phyloP scores from a whole-genome alignment of 2,888 invertebrate genomes.

The Sarcophaga rosellei region DNA sequence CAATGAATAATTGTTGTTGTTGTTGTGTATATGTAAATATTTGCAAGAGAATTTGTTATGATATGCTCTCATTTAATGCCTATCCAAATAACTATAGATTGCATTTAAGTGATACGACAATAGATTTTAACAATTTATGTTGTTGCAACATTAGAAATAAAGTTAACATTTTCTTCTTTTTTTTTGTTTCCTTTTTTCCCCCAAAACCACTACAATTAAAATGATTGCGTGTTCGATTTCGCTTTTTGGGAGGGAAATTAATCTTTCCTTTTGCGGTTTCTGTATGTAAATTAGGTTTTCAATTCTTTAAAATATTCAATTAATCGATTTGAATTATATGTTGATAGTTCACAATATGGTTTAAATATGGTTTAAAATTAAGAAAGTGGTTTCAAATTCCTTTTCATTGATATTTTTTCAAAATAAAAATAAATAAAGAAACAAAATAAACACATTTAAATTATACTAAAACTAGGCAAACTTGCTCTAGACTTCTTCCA shows the following conservation, averaged over 20 bases:
- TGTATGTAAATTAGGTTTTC: not conserved
- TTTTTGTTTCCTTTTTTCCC: not conserved
- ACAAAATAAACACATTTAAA: no score
- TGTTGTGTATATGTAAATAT: not conserved
- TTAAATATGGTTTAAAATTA: no score
- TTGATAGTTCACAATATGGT: not conserved
- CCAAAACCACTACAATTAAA: not conserved
- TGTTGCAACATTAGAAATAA: not conserved
- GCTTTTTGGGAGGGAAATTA: not conserved
- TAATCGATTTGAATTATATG: not conserved
- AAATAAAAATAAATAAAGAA: no score
- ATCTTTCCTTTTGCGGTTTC: not conserved
- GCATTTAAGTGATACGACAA: not conserved
- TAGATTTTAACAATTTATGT: not conserved
- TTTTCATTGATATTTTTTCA: no score
- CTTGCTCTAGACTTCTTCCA: no score
- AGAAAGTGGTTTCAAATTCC: no score
- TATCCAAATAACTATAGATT: not conserved
- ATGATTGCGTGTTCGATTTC: not conserved
- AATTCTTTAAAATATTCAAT: not conserved
- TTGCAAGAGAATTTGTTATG: not conserved
- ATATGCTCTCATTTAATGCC: slow-evolving; percentile 6
- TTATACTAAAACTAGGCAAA: no score
- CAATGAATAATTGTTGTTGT: not conserved
- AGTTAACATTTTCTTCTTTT: no score